phyloP scores from a whole-genome alignment of 37 sponge, comb jelly and placozoan genomes.

The Diacarnus erythraeanus region DNA sequence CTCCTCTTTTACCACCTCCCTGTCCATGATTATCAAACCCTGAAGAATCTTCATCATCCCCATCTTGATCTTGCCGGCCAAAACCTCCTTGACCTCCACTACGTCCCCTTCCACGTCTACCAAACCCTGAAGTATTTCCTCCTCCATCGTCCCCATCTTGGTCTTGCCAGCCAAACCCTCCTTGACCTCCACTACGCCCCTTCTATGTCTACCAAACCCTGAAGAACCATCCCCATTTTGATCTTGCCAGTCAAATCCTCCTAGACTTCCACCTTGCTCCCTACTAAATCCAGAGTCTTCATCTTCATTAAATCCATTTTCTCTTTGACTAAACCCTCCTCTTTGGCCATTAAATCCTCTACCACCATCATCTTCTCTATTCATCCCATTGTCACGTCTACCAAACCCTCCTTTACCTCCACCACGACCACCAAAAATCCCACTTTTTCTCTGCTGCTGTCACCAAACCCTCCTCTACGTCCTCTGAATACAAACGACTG shows the following conservation, averaged over 20 bases:
- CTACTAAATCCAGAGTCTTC: neutral
- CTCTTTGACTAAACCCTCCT: neutral
- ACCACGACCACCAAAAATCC: no score
- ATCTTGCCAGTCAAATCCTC: neutral
- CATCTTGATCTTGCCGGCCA: neutral
- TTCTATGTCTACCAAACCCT: neutral
- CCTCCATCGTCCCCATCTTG: slow-evolving; percentile 10
- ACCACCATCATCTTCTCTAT: neutral
- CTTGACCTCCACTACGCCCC: neutral
- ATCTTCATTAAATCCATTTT: neutral
- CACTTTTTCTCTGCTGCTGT: no score
- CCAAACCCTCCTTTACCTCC: neutral
- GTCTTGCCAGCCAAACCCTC: neutral
- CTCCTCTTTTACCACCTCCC: neutral
- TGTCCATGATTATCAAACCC: neutral
- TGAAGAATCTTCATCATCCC: slow-evolving; percentile 6
- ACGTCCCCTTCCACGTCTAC: slow-evolving; percentile 16
- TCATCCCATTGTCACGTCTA: neutral
- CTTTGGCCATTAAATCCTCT: neutral
- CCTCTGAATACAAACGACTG: neutral
- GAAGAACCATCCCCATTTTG: neutral
- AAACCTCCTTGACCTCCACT: slow-evolving; percentile 13
- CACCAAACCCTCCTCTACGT: neutral
- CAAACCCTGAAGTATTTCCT: slow-evolving; percentile 3
- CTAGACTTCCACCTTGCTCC: neutral